Percentiles rank a stretch among this genome's conserved stretches.
Conservation (phyloP, 2,797 vertebrate genomes). For the Microcaecilia unicolor region DNA sequence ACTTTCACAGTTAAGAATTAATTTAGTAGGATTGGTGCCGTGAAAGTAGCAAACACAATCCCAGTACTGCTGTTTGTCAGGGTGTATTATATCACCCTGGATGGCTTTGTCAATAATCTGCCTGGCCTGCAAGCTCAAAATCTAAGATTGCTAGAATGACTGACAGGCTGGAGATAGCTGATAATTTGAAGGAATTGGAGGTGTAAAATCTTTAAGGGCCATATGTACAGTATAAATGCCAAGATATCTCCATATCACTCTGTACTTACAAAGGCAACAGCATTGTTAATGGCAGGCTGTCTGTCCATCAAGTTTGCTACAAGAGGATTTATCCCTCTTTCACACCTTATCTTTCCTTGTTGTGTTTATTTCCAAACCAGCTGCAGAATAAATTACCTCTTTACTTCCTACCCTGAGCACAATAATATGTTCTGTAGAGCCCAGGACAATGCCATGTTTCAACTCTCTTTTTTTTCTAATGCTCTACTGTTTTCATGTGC, state of each 20-base stretch:
- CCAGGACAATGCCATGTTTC: constrained; percentile 46
- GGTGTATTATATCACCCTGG: constrained; percentile 75
- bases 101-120: constrained; percentile 98
- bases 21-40: constrained; percentile 51
- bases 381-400: constrained; percentile 68
- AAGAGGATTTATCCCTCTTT: constrained; percentile 84
- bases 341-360: constrained; percentile 78
- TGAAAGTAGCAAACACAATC: constrained; percentile 54
- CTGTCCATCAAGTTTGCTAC: constrained; percentile 87
- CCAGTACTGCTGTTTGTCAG: constrained; percentile 79
- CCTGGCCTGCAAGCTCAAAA: constrained; percentile 70
- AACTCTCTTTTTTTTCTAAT: constrained; percentile 39
- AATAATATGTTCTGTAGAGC: constrained; percentile 51
- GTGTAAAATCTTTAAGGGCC: constrained; percentile 97
- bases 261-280: constrained; percentile 82
- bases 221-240: constrained; percentile 92
- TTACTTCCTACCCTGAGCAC: constrained; percentile 57
- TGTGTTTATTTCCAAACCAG: constrained; percentile 67
- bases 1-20: constrained; percentile 56
- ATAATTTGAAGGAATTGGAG: constrained; percentile 98
- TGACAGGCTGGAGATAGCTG: constrained; percentile 91
- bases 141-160: constrained; percentile 82
- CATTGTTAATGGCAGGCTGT: constrained; percentile 92
- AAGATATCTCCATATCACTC: constrained; percentile 94
- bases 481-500: constrained; percentile 53